phyloP scores from a whole-genome alignment of 2,797 vertebrate species.

The Betta splendens region DNA sequence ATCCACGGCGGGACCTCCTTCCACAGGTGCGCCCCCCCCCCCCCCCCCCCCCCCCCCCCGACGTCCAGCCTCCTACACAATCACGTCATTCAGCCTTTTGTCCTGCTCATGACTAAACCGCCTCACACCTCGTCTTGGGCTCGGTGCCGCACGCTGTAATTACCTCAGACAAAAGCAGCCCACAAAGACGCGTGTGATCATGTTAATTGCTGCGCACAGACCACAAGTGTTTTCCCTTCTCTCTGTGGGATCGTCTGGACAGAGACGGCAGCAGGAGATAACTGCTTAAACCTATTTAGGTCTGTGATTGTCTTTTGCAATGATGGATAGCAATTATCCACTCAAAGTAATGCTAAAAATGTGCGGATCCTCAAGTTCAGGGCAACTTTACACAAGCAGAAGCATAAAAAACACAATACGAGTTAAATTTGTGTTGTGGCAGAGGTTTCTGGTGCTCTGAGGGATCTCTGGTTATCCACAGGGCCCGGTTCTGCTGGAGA shows the following conservation, averaged over 20 bases:
- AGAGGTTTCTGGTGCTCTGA: slow-evolving; percentile 7
- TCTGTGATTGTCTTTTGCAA: slow-evolving; percentile 14
- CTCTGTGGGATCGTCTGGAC: slow-evolving; percentile 6
- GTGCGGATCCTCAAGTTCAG: neutral
- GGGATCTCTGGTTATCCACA: slow-evolving; percentile 27
- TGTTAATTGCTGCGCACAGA: slow-evolving; percentile 33
- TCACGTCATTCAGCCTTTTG: slow-evolving; percentile 20
- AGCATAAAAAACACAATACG: neutral
- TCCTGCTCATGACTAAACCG: slow-evolving; percentile 23
- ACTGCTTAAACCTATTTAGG: slow-evolving; percentile 25
- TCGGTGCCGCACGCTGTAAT: slow-evolving; percentile 38
- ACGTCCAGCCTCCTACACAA: neutral
- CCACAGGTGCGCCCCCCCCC: too few relatives aligned
- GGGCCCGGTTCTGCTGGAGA: slow-evolving; percentile 16
- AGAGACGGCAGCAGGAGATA: slow-evolving; percentile 16
- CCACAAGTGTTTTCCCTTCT: slow-evolving; percentile 25
- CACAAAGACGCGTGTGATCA: slow-evolving; percentile 16
- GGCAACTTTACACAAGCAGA: slow-evolving; percentile 2
- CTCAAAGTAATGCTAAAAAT: slow-evolving; percentile 9
- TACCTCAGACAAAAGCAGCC: slow-evolving; percentile 41
- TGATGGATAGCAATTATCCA: slow-evolving; percentile 1
- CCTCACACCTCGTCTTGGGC: slow-evolving; percentile 45
- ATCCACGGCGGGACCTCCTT: too few relatives aligned
- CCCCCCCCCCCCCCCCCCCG: too few relatives aligned
- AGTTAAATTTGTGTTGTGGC: slow-evolving; percentile 13